Evolutionary conservation across 2,113 vertebrate species (phyloP).

Genomic region (Desmodus rotundus): DNA sequence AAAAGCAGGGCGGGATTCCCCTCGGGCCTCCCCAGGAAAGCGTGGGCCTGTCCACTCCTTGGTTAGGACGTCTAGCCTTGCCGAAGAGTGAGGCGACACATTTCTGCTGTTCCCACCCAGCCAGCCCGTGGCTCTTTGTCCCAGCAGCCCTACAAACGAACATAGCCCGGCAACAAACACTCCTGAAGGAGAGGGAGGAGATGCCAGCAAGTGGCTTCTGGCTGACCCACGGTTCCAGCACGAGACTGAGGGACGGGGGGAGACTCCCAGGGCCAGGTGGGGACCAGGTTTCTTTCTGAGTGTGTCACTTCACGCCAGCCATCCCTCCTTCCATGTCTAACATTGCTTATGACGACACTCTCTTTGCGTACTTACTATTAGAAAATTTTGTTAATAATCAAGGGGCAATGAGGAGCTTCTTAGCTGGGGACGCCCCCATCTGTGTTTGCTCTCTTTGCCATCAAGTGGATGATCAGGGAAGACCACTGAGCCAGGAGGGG

Average conservation of each 20-base stretch:
- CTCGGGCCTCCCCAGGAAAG: background rate
- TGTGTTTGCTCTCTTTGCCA: background rate
- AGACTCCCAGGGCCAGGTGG: background rate
- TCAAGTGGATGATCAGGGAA: background rate
- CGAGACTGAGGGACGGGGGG: background rate
- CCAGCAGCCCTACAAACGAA: background rate
- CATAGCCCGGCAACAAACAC: background rate
- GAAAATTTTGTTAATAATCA: background rate
- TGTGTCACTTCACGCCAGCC: fast-evolving
- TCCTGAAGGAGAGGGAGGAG: background rate
- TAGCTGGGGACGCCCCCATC: background rate
- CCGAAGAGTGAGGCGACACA: background rate
- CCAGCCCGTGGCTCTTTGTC: background rate
- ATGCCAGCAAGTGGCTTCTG: background rate
- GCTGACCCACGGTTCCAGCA: background rate
- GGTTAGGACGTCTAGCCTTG: background rate
- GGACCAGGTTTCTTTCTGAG: background rate
- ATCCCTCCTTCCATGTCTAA: background rate
- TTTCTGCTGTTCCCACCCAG: background rate
- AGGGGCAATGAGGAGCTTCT: background rate
- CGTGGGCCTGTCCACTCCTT: background rate
- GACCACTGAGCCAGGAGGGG: fast-evolving
- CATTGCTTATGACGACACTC: background rate
- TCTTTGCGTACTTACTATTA: background rate
- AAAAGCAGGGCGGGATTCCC: background rate